Percentiles rank a stretch among this genome's conserved stretches.
Conservation (phyloP, 2,888 invertebrate genomes). For the Drosophila greeni region DNA sequence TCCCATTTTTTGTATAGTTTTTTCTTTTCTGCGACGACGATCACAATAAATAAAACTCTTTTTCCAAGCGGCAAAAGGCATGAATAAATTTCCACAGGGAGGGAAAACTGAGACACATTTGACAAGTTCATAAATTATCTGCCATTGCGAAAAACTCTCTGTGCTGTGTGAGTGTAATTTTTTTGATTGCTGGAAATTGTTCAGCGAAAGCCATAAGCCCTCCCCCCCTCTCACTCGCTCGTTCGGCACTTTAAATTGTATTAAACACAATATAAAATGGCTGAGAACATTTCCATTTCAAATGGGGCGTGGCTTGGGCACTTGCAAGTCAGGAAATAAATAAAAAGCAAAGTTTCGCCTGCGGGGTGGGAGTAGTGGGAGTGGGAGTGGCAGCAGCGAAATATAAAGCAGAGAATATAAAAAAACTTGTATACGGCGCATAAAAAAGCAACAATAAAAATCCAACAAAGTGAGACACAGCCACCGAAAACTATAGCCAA, state of each 20-base stretch:
- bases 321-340: conserved; percentile 30
- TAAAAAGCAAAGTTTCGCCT: conserved; percentile 20
- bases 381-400: neutral
- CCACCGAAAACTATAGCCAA: conserved; percentile 34
- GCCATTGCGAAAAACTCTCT: conserved; percentile 14
- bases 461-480: conserved; percentile 33
- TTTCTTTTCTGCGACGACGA: conserved; percentile 10
- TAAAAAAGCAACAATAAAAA: conserved; percentile 41
- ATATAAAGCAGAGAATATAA: conserved; percentile 26
- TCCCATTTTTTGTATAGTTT: conserved; percentile 1
- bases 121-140: conserved; percentile 51
- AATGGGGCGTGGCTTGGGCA: conserved; percentile 30
- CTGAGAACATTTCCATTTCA: conserved; percentile 24
- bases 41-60: conserved; percentile 34
- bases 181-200: conserved; percentile 35
- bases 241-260: conserved; percentile 27
- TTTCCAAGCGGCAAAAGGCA: conserved; percentile 17
- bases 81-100: conserved; percentile 23
- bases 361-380: too few relatives aligned
- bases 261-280: conserved; percentile 37
- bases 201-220: conserved; percentile 30
- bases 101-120: conserved; percentile 40
- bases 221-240: too few relatives aligned
- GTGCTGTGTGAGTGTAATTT: conserved; percentile 16
- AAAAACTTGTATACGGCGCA: conserved; percentile 33